Conservation (phyloP, 53 echinoderm and acorn worm species). For the Arbacia lixula region DNA sequence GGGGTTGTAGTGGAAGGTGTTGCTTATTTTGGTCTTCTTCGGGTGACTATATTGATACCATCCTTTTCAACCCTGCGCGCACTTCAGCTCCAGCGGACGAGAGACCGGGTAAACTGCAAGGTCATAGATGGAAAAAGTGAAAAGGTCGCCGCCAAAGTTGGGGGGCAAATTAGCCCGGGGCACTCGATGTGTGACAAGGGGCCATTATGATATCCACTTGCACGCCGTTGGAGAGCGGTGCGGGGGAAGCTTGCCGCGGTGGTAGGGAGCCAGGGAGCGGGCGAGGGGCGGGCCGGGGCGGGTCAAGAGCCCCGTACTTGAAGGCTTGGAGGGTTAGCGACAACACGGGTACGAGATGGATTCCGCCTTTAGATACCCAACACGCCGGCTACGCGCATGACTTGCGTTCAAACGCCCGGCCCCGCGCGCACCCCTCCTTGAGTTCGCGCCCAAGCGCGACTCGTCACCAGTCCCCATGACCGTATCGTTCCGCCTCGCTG, state of each 20-base stretch:
- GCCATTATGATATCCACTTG: constrained; percentile 58
- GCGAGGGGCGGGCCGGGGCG: constrained; percentile 51
- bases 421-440: constrained; percentile 51
- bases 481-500: constrained; percentile 39
- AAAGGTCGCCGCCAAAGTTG: constrained; percentile 23
- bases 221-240: constrained; percentile 33
- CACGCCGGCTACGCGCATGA: constrained; percentile 60
- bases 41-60: neutral
- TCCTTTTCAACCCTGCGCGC: neutral
- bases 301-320: constrained; percentile 53
- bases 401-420: constrained; percentile 54
- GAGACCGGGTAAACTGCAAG: constrained; percentile 23
- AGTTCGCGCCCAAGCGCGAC: constrained; percentile 38
- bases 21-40: no score
- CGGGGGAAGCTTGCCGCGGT: constrained; percentile 3
- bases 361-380: constrained; percentile 46
- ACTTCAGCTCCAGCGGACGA: neutral
- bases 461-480: constrained; percentile 46
- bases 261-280: neutral
- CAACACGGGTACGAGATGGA: constrained; percentile 30
- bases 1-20: no score
- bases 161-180: constrained; percentile 57
- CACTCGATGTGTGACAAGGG: constrained; percentile 47
- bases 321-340: constrained; percentile 25
- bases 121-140: constrained; percentile 39